These are phyloP conservation scores for Myrmophylax atrothorax DNA, from an alignment of 2,113 vertebrate genomes.

Conservation along the genomic window DNA sequence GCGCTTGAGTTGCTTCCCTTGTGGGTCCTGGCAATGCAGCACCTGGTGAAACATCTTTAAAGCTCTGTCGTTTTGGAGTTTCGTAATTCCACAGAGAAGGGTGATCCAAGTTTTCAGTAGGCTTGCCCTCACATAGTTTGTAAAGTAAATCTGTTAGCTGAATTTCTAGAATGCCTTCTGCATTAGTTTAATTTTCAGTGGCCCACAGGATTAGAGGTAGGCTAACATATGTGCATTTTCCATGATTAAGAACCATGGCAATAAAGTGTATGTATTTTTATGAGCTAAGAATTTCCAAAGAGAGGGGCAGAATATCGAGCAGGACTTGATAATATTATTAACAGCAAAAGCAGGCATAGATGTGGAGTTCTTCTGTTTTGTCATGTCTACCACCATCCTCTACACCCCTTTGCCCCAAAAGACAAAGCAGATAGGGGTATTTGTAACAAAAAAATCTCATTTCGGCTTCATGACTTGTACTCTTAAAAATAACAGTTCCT, in stretches of 20 bases:
- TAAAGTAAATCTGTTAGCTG: not conserved
- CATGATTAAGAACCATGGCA: not conserved
- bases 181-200: not conserved
- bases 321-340: not conserved
- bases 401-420: accelerated
- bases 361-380: not conserved
- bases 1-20: not conserved
- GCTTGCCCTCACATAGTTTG: not conserved
- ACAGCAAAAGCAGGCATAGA: not conserved
- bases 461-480: not conserved
- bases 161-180: not conserved
- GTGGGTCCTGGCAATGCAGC: not conserved
- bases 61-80: accelerated
- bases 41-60: not conserved
- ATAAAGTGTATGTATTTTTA: not conserved
- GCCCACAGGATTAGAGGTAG: not conserved
- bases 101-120: not conserved
- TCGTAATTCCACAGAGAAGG: not conserved
- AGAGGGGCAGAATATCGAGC: not conserved
- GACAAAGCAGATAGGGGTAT: not conserved
- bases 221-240: not conserved
- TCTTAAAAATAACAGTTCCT: not conserved
- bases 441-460: not conserved
- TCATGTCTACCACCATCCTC: no score
- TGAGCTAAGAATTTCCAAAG: not conserved